phyloP scores from a whole-genome alignment of 2,113 vertebrate genomes.

The Zapus hudsonius region DNA sequence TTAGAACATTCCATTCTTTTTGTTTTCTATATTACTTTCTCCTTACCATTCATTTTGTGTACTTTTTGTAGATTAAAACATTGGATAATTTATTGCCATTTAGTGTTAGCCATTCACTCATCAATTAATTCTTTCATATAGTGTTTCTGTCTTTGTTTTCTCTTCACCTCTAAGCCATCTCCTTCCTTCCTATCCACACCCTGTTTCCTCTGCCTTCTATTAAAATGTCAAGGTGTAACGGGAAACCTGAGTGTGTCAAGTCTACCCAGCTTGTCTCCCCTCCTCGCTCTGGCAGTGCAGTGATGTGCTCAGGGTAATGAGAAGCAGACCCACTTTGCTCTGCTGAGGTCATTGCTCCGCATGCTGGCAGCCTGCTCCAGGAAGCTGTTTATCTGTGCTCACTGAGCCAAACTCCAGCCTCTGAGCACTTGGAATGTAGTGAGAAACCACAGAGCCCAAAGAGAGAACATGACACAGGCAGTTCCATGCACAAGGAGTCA shows the following conservation, averaged over 20 bases:
- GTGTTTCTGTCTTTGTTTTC: not conserved
- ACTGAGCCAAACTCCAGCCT: conserved; percentile 72
- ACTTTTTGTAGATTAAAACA: conserved; percentile 21
- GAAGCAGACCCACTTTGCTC: conserved; percentile 54
- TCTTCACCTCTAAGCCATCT: not conserved
- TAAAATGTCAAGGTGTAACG: conserved; percentile 29
- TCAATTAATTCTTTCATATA: conserved; percentile 22
- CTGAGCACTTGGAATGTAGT: conserved; percentile 70
- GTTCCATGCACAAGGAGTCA: conserved; percentile 58
- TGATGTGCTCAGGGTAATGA: conserved; percentile 47
- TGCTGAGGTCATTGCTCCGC: conserved; percentile 67
- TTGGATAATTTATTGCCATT: conserved; percentile 18
- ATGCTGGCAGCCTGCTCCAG: conserved; percentile 63
- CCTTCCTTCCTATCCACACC: not conserved
- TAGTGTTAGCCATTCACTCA: not conserved
- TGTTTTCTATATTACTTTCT: conserved; percentile 5
- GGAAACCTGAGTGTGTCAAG: conserved; percentile 36
- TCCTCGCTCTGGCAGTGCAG: conserved; percentile 1
- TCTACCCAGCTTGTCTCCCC: not conserved
- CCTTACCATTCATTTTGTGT: not conserved
- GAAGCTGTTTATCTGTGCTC: conserved; percentile 78
- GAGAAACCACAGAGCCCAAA: conserved; percentile 73
- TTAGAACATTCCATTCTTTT: conserved; percentile 10
- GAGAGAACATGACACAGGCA: conserved; percentile 52
- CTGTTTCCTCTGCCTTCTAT: conserved; percentile 19